These are phyloP conservation scores for Ctenopoma kingsleyae DNA, from an alignment of 2,797 vertebrate species.

Conservation along the genomic window DNA sequence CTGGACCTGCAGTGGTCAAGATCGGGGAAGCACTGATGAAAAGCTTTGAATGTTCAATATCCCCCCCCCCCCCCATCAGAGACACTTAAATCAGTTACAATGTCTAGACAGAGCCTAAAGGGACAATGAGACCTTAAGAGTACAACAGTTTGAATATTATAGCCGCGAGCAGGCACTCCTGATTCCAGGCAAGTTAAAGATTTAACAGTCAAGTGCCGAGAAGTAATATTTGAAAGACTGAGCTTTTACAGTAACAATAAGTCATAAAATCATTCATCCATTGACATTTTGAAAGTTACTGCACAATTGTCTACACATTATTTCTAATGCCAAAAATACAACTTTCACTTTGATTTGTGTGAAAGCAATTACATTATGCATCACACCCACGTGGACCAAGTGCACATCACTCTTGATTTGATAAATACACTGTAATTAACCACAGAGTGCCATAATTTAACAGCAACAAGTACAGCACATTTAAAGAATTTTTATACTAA, in stretches of 20 bases:
- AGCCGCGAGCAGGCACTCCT: conserved; percentile 12
- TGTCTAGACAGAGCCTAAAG: conserved; percentile 18
- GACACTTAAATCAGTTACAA: conserved; percentile 18
- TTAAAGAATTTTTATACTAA: background rate
- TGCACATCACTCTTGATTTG: conserved; percentile 2
- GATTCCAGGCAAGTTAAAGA: conserved; percentile 10
- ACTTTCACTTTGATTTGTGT: conserved; percentile 7
- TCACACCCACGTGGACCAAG: background rate
- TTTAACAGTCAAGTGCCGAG: background rate
- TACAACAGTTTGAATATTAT: conserved; percentile 1
- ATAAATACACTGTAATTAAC: conserved; percentile 16
- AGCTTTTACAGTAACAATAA: conserved; percentile 9
- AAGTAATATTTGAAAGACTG: background rate
- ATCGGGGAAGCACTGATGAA: conserved; percentile 5
- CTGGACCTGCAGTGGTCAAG: background rate
- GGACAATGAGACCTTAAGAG: conserved; percentile 8
- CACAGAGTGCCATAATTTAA: background rate
- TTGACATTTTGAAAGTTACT: conserved; percentile 18
- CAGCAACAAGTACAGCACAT: background rate
- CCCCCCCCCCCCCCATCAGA: background rate
- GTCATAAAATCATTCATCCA: background rate
- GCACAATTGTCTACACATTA: background rate
- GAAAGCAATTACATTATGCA: conserved; percentile 8
- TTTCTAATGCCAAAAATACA: background rate
- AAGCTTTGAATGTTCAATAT: conserved; percentile 18